These are phyloP conservation scores for Alethe diademata DNA, from an alignment of 2,113 vertebrate genomes.

Conservation along the genomic window DNA sequence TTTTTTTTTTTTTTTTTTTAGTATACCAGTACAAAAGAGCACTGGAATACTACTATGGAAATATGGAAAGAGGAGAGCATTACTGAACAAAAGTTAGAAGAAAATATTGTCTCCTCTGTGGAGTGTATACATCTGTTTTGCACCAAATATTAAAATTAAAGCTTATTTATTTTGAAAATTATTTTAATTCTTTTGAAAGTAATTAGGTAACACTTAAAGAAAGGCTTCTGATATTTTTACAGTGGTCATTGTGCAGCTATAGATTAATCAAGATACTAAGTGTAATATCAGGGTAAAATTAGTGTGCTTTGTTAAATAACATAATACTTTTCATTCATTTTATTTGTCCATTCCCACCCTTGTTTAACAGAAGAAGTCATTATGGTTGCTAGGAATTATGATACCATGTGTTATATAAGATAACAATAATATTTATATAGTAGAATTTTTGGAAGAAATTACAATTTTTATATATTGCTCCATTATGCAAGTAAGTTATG, in stretches of 20 bases:
- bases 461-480: neutral
- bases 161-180: neutral
- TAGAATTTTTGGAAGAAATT: neutral
- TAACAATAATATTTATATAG: neutral
- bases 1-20: neutral
- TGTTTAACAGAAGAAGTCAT: neutral
- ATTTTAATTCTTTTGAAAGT: neutral
- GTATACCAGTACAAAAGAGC: neutral
- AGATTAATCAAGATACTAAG: neutral
- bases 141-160: neutral
- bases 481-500: neutral
- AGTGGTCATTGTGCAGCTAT: neutral
- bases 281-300: neutral
- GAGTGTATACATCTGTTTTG: accelerated
- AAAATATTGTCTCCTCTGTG: neutral
- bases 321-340: neutral
- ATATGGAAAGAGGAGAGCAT: no score
- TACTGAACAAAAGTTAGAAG: neutral
- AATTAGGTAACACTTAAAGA: neutral
- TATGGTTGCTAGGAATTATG: neutral
- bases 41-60: neutral
- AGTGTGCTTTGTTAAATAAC: neutral
- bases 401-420: neutral
- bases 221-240: neutral
- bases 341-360: neutral